Base-by-base conservation (phyloP, 2,797 vertebrate genomes). In the Prunella strophiata region DNA sequence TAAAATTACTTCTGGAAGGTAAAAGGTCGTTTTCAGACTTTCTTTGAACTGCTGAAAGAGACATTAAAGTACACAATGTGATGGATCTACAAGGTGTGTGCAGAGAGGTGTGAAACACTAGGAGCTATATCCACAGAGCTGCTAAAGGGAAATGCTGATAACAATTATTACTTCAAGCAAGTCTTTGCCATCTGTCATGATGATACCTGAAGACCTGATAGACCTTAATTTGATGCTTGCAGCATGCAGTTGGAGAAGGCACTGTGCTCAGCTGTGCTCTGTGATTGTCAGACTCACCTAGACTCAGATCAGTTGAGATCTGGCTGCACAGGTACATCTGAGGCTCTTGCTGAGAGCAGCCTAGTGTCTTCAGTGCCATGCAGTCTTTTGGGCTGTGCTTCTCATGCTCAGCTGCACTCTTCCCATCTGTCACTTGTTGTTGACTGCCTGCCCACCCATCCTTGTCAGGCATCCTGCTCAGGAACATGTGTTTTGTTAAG, bases 61-160 rank as follows among this genome's bases (percentile, higher is more conserved):
- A 75, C 19, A 2, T 51, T 42, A 54, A 90, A 93, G 51, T 66
- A 54, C 32, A 45, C 12, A 40, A 2, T 61, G 16, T 14, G 19
- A 7, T 68, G 50, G 20, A 63, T 90, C 17, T 73, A 29, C 22
- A 15, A 68, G 36, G 12, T 2, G 0, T 73, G 26, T 43, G 42
- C 55, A 73, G 54, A 68, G 61, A 63, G 38, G 66, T 86, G 57
- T 83, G 93, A 84, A 88, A 85, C 40, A 6, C 23, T 40, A 9
- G 45, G 65, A 74, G 50, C 43, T 21, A 1, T 38, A 51, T 62
- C 48, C 48, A 43, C 32, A 57, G 76, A 82, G 67, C 67, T 85
- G 90, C 80, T 85, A 38, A 94, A 82, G 57, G 36, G 45, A 71
- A 86, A 65, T 61, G 36, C 30, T 85, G 57, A 47, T 85, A 67